These are phyloP conservation scores for Acleris literana DNA, from an alignment of 2,888 invertebrate genomes.

Conservation along the genomic window DNA sequence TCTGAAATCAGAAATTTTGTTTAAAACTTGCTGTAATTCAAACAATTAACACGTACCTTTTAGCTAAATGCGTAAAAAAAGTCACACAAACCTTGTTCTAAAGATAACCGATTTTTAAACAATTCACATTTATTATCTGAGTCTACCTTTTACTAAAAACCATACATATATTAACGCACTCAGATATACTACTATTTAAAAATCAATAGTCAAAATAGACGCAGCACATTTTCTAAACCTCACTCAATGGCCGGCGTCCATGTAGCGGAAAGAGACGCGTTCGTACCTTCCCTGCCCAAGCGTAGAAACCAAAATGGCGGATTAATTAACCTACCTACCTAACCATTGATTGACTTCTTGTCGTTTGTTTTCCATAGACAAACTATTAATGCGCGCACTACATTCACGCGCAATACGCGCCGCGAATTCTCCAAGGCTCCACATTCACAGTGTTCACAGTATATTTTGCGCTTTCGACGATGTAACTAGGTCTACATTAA, in stretches of 20 bases:
- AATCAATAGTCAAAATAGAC: conserved; percentile 1
- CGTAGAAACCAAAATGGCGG: conserved; percentile 34
- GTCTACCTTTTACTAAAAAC: not conserved
- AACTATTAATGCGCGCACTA: too few relatives aligned
- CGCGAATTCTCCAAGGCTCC: too few relatives aligned
- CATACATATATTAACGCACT: not conserved
- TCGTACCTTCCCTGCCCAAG: conserved; percentile 9
- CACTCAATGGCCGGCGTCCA: conserved; percentile 29
- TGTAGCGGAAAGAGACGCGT: not conserved
- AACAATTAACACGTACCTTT: not conserved
- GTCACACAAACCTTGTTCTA: conserved; percentile 22
- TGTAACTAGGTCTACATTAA: too few relatives aligned
- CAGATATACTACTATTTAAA: not conserved
- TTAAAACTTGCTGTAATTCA: conserved; percentile 6
- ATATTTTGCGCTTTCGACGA: too few relatives aligned
- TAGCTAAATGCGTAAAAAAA: conserved; percentile 6
- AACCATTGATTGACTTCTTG: too few relatives aligned
- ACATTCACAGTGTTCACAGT: too few relatives aligned
- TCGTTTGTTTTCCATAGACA: not conserved
- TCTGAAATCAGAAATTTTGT: conserved; percentile 42
- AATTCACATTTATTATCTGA: conserved; percentile 29
- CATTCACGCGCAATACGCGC: too few relatives aligned
- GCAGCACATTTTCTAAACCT: conserved; percentile 11
- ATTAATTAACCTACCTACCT: not conserved
- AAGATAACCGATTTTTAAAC: not conserved